A percentile compares a stretch with the other conserved stretches of the same genome.
Evolutionary conservation across 2,113 vertebrate genomes (phyloP).

Genomic region (Malurus melanocephalus): DNA sequence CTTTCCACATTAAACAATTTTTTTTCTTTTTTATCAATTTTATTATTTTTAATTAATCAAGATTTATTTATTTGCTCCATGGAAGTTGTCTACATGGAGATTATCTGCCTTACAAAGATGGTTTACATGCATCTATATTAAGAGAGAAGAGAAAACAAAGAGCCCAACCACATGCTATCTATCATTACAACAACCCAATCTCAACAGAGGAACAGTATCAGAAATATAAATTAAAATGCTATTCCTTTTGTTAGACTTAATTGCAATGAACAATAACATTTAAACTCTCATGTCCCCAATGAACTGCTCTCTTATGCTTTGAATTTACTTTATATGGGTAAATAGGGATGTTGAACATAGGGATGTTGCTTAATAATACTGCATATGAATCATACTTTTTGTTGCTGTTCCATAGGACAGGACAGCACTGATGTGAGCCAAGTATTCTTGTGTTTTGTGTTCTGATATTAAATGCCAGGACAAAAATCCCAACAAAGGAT

Average conservation of each 20-base stretch:
- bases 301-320: not conserved
- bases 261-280: not conserved
- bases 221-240: not conserved
- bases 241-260: constrained; percentile 11
- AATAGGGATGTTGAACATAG: not conserved
- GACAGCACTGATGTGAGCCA: not conserved
- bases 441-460: not conserved
- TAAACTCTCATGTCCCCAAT: not conserved
- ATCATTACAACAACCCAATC: not conserved
- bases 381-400: constrained; percentile 27
- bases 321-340: constrained; percentile 39
- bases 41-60: not conserved
- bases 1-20: not conserved
- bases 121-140: not conserved
- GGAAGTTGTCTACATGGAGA: not conserved
- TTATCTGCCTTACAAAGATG: not conserved
- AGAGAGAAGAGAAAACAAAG: not conserved
- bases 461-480: not conserved
- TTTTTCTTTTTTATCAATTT: not conserved
- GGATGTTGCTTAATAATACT: constrained; percentile 2
- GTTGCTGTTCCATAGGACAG: not conserved
- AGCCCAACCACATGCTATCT: not conserved
- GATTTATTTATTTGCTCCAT: not conserved
- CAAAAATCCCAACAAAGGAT: constrained; percentile 11
- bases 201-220: not conserved